Conservation (phyloP, 2,888 invertebrate species). For the Drosophila anomalata region DNA sequence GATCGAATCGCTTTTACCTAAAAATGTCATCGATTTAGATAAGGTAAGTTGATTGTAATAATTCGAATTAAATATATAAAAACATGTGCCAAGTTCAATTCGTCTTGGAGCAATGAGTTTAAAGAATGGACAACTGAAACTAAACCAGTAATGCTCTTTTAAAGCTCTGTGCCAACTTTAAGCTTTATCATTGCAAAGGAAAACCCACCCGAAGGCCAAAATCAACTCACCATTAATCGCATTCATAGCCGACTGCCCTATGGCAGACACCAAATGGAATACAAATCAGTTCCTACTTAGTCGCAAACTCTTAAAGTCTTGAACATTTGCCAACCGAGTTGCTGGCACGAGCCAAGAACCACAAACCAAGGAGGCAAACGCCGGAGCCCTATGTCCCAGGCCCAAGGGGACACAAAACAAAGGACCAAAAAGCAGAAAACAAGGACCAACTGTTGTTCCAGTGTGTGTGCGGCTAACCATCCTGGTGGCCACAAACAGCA, state of each 20-base stretch:
- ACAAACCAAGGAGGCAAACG: slow-evolving; percentile 40
- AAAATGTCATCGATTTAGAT: slow-evolving; percentile 82
- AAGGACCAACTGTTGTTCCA: slow-evolving; percentile 20
- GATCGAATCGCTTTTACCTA: slow-evolving; percentile 82
- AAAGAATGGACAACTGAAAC: background rate
- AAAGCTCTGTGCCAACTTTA: background rate
- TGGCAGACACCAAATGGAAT: slow-evolving; percentile 23
- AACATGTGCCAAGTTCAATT: no score
- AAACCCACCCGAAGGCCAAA: background rate
- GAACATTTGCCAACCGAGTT: slow-evolving; percentile 42
- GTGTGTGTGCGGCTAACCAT: slow-evolving; percentile 2
- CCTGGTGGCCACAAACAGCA: slow-evolving; percentile 23
- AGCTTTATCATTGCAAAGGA: background rate
- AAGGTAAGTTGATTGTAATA: slow-evolving; percentile 70
- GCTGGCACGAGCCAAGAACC: slow-evolving; percentile 48
- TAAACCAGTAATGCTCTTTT: background rate
- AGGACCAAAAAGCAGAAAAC: slow-evolving; percentile 1
- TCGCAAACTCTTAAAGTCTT: slow-evolving; percentile 36
- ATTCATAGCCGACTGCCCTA: background rate
- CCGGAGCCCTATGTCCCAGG: slow-evolving; percentile 6
- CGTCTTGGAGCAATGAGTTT: background rate
- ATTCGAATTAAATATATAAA: background rate
- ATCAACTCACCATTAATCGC: slow-evolving; percentile 1
- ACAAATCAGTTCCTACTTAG: slow-evolving; percentile 40
- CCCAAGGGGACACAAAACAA: slow-evolving; percentile 33